phyloP scores from a whole-genome alignment of 2,888 invertebrate species.

The Barypeithes pellucidus region DNA sequence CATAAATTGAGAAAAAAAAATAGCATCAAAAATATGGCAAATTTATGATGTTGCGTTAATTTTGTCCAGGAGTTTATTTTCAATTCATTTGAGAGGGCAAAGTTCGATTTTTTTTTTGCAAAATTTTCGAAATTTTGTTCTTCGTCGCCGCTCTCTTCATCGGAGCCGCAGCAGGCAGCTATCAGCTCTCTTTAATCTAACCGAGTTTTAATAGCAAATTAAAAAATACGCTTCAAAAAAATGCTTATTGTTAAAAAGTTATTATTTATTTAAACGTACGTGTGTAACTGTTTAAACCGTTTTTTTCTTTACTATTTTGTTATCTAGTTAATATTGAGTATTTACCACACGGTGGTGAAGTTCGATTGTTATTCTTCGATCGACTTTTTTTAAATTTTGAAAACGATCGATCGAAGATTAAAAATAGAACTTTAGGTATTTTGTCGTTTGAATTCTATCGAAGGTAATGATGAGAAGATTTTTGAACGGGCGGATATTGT shows the following conservation, averaged over 20 bases:
- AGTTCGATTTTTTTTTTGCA: neutral
- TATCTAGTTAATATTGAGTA: constrained; percentile 45
- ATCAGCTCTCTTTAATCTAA: constrained; percentile 39
- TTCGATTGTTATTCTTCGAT: too few relatives aligned
- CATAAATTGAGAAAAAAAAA: too few relatives aligned
- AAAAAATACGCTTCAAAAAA: constrained; percentile 38
- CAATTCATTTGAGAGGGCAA: neutral
- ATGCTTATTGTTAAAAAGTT: constrained; percentile 27
- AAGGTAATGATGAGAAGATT: constrained; percentile 19
- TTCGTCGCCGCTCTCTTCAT: constrained; percentile 29
- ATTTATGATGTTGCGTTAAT: too few relatives aligned
- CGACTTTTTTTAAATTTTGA: too few relatives aligned
- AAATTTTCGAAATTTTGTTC: constrained; percentile 11
- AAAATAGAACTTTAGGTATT: too few relatives aligned
- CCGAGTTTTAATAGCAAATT: constrained; percentile 26
- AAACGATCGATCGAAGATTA: too few relatives aligned
- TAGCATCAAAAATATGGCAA: too few relatives aligned
- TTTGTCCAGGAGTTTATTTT: too few relatives aligned
- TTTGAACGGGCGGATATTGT: constrained; percentile 14
- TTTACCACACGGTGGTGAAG: constrained; percentile 27
- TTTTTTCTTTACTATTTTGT: constrained; percentile 44
- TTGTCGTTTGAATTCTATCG: constrained; percentile 24
- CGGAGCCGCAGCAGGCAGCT: constrained; percentile 42
- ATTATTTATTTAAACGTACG: constrained; percentile 41
- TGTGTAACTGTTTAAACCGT: constrained; percentile 43